These are phyloP conservation scores for Charina bottae DNA, from an alignment of 2,113 vertebrate species.

Conservation along the genomic window DNA sequence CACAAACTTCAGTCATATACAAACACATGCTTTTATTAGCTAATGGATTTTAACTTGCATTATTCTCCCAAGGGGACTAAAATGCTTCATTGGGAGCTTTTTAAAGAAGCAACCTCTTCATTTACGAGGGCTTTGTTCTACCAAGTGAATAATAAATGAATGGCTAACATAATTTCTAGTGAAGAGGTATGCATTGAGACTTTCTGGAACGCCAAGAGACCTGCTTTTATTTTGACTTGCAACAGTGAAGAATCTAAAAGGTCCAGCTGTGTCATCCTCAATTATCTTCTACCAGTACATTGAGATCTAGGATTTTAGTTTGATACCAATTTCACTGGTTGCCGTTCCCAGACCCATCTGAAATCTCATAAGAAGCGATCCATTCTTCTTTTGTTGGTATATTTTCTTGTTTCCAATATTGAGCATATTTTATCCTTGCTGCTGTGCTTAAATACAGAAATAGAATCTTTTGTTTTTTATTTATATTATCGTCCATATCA, in stretches of 20 bases:
- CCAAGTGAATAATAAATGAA: not conserved
- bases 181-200: not conserved
- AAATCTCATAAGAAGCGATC: conserved; percentile 43
- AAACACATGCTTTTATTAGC: not conserved
- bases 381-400: no score
- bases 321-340: conserved; percentile 54
- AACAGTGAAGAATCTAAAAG: conserved; percentile 22
- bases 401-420: no score
- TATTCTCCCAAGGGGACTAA: not conserved
- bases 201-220: not conserved
- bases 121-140: not conserved
- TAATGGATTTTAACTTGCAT: not conserved
- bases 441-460: no score
- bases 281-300: conserved; percentile 45
- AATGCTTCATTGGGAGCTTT: not conserved
- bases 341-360: conserved; percentile 36
- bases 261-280: conserved; percentile 48
- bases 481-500: no score
- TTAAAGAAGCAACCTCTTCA: not conserved
- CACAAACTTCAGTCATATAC: not conserved
- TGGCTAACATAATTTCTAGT: not conserved
- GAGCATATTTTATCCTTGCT: no score
- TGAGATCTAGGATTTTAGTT: conserved; percentile 60
- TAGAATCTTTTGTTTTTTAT: no score
- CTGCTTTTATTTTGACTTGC: not conserved